These are phyloP conservation scores for Cossypha heuglini DNA, from an alignment of 2,797 vertebrate species.

Conservation along the genomic window DNA sequence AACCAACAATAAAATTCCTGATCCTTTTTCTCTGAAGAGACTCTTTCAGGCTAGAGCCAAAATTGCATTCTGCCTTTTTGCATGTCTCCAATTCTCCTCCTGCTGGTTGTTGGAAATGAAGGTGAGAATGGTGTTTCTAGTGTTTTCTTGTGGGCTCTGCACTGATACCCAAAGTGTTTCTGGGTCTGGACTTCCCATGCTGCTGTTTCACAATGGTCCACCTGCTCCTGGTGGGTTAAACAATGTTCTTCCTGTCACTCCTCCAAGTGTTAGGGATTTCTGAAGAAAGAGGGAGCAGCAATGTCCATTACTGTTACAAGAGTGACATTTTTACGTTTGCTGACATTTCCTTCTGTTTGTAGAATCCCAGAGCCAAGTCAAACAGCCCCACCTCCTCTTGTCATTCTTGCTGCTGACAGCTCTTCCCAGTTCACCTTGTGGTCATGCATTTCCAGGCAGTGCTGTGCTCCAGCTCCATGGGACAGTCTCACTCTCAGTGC, in stretches of 20 bases:
- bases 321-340: neutral
- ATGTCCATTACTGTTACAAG: neutral
- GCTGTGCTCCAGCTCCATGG: neutral
- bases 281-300: neutral
- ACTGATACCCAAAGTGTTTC: neutral
- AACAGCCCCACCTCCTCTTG: conserved; percentile 13
- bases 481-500: neutral
- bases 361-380: conserved; percentile 2
- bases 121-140: neutral
- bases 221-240: neutral
- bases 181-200: neutral
- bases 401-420: neutral
- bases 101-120: neutral
- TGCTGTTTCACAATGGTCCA: neutral
- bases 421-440: neutral
- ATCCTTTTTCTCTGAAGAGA: neutral
- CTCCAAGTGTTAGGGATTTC: neutral
- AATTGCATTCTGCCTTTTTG: neutral
- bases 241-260: neutral
- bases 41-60: neutral
- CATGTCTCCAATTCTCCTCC: neutral
- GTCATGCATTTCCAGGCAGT: neutral
- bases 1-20: neutral
- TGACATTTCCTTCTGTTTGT: neutral
- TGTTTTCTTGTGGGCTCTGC: neutral